Evolutionary conservation across 2,113 vertebrate genomes (phyloP), one percentile per base, ranked within the genome.

Genomic region (Sitta europaea): DNA sequence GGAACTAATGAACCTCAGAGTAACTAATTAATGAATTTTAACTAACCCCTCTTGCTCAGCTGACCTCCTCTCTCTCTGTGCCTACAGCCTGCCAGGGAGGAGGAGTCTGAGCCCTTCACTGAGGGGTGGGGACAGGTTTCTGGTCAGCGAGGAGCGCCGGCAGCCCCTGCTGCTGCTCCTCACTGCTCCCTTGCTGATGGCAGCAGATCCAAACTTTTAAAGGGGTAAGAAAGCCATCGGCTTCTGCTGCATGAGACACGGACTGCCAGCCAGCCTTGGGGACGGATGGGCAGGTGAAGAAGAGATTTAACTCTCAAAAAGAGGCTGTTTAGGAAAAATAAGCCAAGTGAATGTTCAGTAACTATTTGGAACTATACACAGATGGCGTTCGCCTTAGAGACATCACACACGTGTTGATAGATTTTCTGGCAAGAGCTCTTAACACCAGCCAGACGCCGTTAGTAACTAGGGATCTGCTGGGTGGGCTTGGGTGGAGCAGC

Each of bases 271-370:
- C 54, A 62, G 89, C 68, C 80, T 33, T 13, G 2, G 91, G 92
- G 92, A 81, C 3, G 31, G 92, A 90, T 5, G 48, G 71, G 88
- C 62, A 72, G 63, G 89, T 29, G 75, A 61, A 83, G 16, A 75
- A 20, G 85, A 81, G 83, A 66, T 53, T 78, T 67, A 90, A 91
- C 48, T 88, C 72, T 83, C 91, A 88, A 89, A 88, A 90, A 79
- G 82, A 95, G 93, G 82, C 85, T 90, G 47, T 92, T 88, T 68
- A 83, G 85, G 91, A 92, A 95, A 94, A 95, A 88, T 53, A 96
- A 97, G 94, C 94, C 94, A 90, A 94, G 92, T 96, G 96, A 95
- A 91, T n/a, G 31, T 73, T 95, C 62, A 80, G 86, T 84, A 90
- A 94, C 92, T 96, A 94, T 91, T 43, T 70, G 91, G 94, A 47